phyloP scores from a whole-genome alignment of 2,113 vertebrate species.

The Eonycteris spelaea region DNA sequence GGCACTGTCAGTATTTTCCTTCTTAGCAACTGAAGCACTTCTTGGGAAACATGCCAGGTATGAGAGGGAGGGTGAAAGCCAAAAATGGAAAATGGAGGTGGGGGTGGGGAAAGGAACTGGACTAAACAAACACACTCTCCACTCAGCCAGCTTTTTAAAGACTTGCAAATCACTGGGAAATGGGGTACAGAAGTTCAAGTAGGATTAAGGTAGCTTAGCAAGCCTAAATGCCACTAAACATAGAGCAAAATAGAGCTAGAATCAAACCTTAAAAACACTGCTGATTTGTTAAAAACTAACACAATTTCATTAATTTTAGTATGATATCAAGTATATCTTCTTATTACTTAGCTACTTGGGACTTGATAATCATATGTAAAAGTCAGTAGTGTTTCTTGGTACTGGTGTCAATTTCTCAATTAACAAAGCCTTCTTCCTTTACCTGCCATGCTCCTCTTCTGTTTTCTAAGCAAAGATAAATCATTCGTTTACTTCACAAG shows the following conservation, averaged over 20 bases:
- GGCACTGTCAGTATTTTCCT: constrained; percentile 71
- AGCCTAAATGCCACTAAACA: constrained; percentile 11
- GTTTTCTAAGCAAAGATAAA: not conserved
- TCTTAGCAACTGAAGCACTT: constrained; percentile 73
- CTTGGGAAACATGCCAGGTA: constrained; percentile 74
- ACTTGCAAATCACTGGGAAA: constrained; percentile 43
- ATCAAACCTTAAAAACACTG: not conserved
- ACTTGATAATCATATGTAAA: not conserved
- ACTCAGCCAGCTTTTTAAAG: not conserved
- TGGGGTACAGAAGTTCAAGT: constrained; percentile 51
- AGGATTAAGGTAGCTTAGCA: constrained; percentile 40
- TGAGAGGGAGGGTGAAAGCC: constrained; percentile 32
- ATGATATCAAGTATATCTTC: not conserved
- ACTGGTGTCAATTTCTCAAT: not conserved
- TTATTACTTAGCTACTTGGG: not conserved
- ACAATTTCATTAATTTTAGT: constrained; percentile 26
- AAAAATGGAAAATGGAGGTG: constrained; percentile 49
- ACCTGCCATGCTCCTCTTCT: not conserved
- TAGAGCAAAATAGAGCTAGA: not conserved
- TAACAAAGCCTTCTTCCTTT: not conserved
- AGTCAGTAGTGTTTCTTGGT: not conserved
- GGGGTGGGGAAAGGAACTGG: constrained; percentile 19
- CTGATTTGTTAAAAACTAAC: constrained; percentile 8
- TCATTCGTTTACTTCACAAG: not conserved
- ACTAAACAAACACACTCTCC: constrained; percentile 43